phyloP scores from a whole-genome alignment of 2,888 invertebrate genomes.

The Uropetala carovei region DNA sequence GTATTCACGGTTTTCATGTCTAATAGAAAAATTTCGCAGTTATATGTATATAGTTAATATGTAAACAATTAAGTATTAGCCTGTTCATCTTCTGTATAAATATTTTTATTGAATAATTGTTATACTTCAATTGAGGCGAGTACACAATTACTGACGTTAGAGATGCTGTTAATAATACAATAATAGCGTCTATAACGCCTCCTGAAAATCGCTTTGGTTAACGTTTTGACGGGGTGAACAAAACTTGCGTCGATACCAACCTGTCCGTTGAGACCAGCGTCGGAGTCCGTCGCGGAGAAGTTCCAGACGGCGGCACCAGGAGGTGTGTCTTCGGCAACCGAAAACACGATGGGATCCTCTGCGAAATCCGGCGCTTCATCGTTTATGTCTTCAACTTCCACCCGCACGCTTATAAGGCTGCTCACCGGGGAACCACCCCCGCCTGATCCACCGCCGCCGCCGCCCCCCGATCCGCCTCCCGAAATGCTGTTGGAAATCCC shows the following conservation, averaged over 20 bases:
- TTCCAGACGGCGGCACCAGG: constrained; percentile 88
- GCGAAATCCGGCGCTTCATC: constrained; percentile 94
- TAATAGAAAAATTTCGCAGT: no score
- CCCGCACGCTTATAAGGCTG: constrained; percentile 84
- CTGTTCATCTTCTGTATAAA: no score
- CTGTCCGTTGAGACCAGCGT: constrained; percentile 86
- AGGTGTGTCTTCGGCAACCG: constrained; percentile 84
- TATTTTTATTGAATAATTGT: no score
- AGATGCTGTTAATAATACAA: no score
- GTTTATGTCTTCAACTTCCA: constrained; percentile 92
- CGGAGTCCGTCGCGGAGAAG: constrained; percentile 91
- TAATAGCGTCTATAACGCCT: no score
- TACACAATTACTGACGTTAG: no score
- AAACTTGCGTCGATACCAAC: constrained; percentile 72
- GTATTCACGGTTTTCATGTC: no score
- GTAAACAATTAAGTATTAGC: no score
- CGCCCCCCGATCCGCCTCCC: constrained; percentile 82
- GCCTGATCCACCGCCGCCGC: not conserved
- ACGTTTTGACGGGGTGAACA: no score
- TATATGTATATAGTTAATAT: no score
- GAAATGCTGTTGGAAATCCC: constrained; percentile 93
- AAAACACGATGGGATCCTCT: constrained; percentile 88
- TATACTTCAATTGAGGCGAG: no score
- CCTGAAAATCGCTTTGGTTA: no score
- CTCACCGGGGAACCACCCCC: constrained; percentile 71